Evolutionary conservation across 2,797 vertebrate species (phyloP).

Genomic region (Pantherophis alleghaniensis): DNA sequence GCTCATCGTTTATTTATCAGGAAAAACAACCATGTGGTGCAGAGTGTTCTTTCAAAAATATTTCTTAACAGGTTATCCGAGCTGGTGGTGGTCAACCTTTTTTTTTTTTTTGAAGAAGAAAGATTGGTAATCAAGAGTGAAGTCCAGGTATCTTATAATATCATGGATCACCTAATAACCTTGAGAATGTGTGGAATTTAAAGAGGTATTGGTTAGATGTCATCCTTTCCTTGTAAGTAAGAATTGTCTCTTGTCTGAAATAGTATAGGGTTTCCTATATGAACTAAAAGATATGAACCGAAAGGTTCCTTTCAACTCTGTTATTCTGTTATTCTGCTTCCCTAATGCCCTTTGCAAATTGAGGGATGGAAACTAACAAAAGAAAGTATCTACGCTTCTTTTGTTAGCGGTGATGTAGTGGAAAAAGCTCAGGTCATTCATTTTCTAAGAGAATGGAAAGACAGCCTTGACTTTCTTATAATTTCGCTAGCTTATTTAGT

Average conservation of each 20-base stretch:
- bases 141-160: neutral
- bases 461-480: slow-evolving; percentile 22
- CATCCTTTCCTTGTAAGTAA: neutral
- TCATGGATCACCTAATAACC: neutral
- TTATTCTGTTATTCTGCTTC: neutral
- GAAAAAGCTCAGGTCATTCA: neutral
- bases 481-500: slow-evolving; percentile 3
- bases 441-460: neutral
- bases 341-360: neutral
- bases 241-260: neutral
- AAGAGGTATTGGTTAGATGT: neutral
- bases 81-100: neutral
- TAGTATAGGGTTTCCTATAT: neutral
- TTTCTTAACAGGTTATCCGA: neutral
- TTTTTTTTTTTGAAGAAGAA: neutral
- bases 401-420: neutral
- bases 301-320: neutral
- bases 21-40: neutral
- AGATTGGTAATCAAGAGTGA: neutral
- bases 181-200: neutral
- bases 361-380: neutral
- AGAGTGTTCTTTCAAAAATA: neutral
- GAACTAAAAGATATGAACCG: neutral
- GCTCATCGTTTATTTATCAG: neutral
- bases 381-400: neutral